These are phyloP conservation scores for Slavum lentiscoides DNA, from an alignment of 2,888 invertebrate species.

Conservation along the genomic window DNA sequence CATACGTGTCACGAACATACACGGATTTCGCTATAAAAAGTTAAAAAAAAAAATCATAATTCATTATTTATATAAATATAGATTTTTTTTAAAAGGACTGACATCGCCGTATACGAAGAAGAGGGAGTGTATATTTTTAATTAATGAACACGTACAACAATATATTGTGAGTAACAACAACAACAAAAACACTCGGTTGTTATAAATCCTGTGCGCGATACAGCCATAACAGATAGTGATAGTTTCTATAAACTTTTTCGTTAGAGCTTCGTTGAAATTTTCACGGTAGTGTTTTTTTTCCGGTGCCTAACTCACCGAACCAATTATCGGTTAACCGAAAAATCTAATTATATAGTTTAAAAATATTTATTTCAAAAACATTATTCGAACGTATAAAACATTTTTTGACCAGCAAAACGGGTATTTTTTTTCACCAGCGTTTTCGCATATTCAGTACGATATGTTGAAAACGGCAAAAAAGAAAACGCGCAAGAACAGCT, in stretches of 20 bases:
- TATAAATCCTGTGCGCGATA: background rate
- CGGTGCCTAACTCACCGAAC: slow-evolving; percentile 21
- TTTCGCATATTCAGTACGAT: no score
- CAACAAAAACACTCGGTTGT: slow-evolving; percentile 20
- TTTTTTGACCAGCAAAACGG: background rate
- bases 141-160: slow-evolving; percentile 46
- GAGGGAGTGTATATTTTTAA: slow-evolving; percentile 32
- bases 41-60: slow-evolving; percentile 17
- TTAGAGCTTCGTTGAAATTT: slow-evolving; percentile 30
- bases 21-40: background rate
- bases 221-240: slow-evolving; percentile 25
- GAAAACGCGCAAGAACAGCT: no score
- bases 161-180: background rate
- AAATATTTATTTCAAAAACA: background rate
- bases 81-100: background rate
- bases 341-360: slow-evolving; percentile 40
- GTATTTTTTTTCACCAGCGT: no score
- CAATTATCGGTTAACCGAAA: slow-evolving; percentile 38
- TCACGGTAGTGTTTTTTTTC: slow-evolving; percentile 6
- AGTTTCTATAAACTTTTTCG: slow-evolving; percentile 44
- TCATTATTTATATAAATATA: slow-evolving; percentile 8
- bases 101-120: background rate
- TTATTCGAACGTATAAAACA: background rate
- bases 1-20: slow-evolving; percentile 36
- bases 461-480: no score